A percentile compares a stretch with the other conserved stretches of the same genome.
Conservation (phyloP, 2,888 invertebrate species). For the Ypsolopha scabrella region DNA sequence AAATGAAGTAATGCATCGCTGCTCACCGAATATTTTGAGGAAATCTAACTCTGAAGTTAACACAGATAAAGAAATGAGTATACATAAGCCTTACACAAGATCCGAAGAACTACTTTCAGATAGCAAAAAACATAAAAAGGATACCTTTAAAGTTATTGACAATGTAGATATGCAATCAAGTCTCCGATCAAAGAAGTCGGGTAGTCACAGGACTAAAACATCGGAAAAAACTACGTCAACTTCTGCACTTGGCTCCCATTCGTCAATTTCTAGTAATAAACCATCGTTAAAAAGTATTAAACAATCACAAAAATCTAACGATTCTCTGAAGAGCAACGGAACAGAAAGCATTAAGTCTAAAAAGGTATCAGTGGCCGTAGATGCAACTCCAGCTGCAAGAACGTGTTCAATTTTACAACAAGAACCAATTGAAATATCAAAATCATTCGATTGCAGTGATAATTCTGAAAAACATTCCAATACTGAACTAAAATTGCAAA, state of each 20-base stretch:
- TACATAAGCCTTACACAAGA: conserved; percentile 46
- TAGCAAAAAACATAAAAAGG: conserved; percentile 30
- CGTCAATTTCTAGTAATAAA: conserved; percentile 47
- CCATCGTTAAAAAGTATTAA: conserved; percentile 31
- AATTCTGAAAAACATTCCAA: conserved; percentile 34
- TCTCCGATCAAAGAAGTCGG: conserved; percentile 26
- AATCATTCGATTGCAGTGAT: conserved; percentile 66
- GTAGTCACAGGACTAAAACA: conserved; percentile 34
- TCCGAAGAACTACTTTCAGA: conserved; percentile 59
- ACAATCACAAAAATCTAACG: conserved; percentile 46
- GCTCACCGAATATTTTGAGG: conserved; percentile 75
- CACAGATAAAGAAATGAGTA: conserved; percentile 32
- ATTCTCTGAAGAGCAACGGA: conserved; percentile 52
- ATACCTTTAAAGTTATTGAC: conserved; percentile 24
- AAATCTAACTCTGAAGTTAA: conserved; percentile 55
- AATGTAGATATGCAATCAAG: conserved; percentile 21
- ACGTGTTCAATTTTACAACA: conserved; percentile 80
- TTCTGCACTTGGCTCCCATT: conserved; percentile 56
- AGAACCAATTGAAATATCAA: conserved; percentile 80
- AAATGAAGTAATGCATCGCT: conserved; percentile 80
- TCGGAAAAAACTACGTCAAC: conserved; percentile 61
- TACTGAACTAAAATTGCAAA: conserved; percentile 34
- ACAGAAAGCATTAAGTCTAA: conserved; percentile 63
- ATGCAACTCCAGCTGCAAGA: conserved; percentile 81
- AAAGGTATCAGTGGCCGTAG: conserved; percentile 82